phyloP scores from a whole-genome alignment of 1,140 invertebrate genomes.

The Zaprionus ghesquierei region DNA sequence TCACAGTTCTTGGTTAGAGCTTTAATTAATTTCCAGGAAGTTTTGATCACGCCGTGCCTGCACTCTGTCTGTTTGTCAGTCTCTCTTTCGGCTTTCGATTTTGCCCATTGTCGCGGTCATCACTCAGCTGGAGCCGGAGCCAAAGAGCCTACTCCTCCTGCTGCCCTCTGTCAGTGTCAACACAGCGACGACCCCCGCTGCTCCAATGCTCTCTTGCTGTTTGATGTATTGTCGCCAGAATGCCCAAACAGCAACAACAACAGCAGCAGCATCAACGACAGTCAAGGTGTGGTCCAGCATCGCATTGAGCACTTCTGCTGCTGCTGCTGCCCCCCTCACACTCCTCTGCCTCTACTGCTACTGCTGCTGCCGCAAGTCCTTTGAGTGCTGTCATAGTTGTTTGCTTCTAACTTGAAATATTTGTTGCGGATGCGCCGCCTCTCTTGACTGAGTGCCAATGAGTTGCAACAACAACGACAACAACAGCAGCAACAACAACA shows the following conservation, averaged over 20 bases:
- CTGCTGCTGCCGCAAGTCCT: conserved; percentile 6
- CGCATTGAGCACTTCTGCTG: background rate
- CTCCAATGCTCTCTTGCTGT: conserved; percentile 68
- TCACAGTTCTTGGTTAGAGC: conserved; percentile 50
- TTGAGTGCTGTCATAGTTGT: conserved; percentile 56
- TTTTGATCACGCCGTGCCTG: conserved; percentile 55
- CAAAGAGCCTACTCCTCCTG: background rate
- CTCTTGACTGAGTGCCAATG: conserved; percentile 62
- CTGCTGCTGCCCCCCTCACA: background rate
- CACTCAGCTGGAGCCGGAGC: conserved; percentile 62
- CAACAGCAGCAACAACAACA: conserved; percentile 17
- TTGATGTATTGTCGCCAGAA: conserved; percentile 73
- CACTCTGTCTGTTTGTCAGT: conserved; percentile 8
- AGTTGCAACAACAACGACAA: conserved; percentile 29
- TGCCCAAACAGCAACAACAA: conserved; percentile 1
- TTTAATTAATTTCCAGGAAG: conserved; percentile 80
- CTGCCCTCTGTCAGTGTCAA: conserved; percentile 71
- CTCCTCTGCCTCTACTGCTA: background rate
- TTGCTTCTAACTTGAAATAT: conserved; percentile 69
- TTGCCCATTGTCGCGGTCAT: conserved; percentile 77
- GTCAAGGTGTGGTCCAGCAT: conserved; percentile 67
- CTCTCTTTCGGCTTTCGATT: conserved; percentile 58
- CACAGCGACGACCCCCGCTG: conserved; percentile 67
- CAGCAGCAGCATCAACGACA: conserved; percentile 8
- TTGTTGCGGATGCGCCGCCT: conserved; percentile 40